A percentile compares a stretch with the other conserved stretches of the same genome.
phyloP scores from a whole-genome alignment of 1,140 invertebrate species.

The Panonychus citri region DNA sequence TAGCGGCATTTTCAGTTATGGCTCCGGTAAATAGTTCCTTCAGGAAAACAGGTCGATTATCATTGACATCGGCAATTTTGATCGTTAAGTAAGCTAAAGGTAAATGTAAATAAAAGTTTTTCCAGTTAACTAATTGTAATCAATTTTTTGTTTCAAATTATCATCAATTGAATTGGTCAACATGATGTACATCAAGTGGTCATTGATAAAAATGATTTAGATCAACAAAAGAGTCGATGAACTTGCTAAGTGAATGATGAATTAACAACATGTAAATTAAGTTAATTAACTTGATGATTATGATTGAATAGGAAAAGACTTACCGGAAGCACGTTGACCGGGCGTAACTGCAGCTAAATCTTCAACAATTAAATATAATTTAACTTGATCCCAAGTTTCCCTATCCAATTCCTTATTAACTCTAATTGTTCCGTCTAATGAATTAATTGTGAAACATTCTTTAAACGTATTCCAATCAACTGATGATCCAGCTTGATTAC shows the following conservation, averaged over 20 bases:
- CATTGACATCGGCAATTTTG: slow-evolving; percentile 47
- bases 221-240: too few relatives aligned
- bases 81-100: slow-evolving; percentile 43
- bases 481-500: slow-evolving; percentile 40
- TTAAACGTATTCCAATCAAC: slow-evolving; percentile 14
- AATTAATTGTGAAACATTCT: slow-evolving; percentile 42
- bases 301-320: slow-evolving; percentile 8
- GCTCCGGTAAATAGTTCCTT: slow-evolving; percentile 60
- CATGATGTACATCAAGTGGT: too few relatives aligned
- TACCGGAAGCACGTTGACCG: slow-evolving; percentile 43
- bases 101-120: too few relatives aligned
- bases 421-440: slow-evolving; percentile 48
- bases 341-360: slow-evolving; percentile 54
- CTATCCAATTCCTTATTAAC: slow-evolving; percentile 50
- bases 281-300: too few relatives aligned
- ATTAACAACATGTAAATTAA: too few relatives aligned
- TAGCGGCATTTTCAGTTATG: slow-evolving; percentile 69
- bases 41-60: slow-evolving; percentile 40
- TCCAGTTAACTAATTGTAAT: too few relatives aligned
- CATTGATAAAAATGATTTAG: too few relatives aligned
- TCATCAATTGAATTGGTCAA: too few relatives aligned
- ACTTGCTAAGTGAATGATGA: too few relatives aligned
- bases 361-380: slow-evolving; percentile 48
- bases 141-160: too few relatives aligned
- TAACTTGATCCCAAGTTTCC: slow-evolving; percentile 43